Evolutionary conservation across 2,888 invertebrate species (phyloP).

Genomic region (Bombyx huttoni): DNA sequence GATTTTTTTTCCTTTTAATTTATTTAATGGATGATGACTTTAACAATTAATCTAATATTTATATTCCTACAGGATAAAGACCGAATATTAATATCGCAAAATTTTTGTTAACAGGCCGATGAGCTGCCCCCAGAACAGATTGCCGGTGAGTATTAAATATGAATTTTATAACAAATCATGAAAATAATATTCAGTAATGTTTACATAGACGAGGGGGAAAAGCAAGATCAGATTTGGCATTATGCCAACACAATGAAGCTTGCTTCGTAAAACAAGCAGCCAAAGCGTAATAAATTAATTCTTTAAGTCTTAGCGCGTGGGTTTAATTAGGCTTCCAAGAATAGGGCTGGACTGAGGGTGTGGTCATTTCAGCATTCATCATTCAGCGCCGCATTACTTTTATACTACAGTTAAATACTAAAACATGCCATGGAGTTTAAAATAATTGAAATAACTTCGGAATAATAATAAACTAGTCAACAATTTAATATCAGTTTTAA

Average conservation of each 20-base stretch:
- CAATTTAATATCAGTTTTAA: too few species aligned
- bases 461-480: not conserved
- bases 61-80: too few species aligned
- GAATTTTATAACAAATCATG: conserved; percentile 15
- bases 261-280: conserved; percentile 39
- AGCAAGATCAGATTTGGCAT: conserved; percentile 38
- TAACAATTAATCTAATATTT: too few species aligned
- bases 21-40: too few species aligned
- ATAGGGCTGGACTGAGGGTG: conserved; percentile 30
- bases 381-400: not conserved
- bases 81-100: too few species aligned
- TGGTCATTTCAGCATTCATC: conserved; percentile 10
- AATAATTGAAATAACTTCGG: not conserved
- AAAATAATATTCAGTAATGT: conserved; percentile 26
- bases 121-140: conserved; percentile 94
- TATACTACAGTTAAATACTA: not conserved
- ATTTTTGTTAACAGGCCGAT: conserved; percentile 75
- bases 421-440: not conserved
- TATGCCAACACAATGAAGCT: conserved; percentile 42
- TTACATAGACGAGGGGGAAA: conserved; percentile 30
- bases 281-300: conserved; percentile 34
- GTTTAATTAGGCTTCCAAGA: conserved; percentile 37
- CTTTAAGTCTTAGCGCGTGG: conserved; percentile 31
- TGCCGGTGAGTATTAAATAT: conserved; percentile 77
- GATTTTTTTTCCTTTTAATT: too few species aligned